Conservation (phyloP, 2,888 invertebrate genomes). For the Lymantria dispar region DNA sequence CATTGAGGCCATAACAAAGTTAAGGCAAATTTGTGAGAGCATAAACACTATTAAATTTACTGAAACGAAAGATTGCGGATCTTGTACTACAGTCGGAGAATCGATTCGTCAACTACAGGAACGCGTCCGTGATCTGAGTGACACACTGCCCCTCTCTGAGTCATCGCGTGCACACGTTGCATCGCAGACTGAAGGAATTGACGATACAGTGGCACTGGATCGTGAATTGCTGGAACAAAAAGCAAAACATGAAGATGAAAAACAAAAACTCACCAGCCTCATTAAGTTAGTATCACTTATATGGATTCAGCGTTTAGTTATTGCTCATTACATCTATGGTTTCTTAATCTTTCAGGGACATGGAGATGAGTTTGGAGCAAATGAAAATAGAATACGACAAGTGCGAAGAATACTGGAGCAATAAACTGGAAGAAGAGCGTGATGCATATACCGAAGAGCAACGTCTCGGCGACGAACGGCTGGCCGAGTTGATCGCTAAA, state of each 20-base stretch:
- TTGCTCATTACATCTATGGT: too few species aligned
- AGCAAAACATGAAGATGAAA: slow-evolving; percentile 48
- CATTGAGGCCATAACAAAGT: slow-evolving; percentile 25
- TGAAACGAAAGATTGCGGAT: slow-evolving; percentile 6
- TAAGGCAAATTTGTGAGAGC: slow-evolving; percentile 22
- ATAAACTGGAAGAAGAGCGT: slow-evolving; percentile 90
- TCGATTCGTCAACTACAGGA: slow-evolving; percentile 7
- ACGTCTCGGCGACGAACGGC: slow-evolving; percentile 88
- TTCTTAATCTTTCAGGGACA: slow-evolving; percentile 75
- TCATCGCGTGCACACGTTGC: slow-evolving; percentile 4
- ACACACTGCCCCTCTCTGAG: slow-evolving; percentile 3
- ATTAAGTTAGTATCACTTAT: slow-evolving; percentile 46
- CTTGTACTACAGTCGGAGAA: slow-evolving; percentile 10
- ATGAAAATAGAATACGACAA: slow-evolving; percentile 90
- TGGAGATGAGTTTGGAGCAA: slow-evolving; percentile 88
- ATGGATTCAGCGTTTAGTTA: too few species aligned
- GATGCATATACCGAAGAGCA: slow-evolving; percentile 89
- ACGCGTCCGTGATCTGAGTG: slow-evolving; percentile 23
- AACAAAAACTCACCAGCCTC: slow-evolving; percentile 47
- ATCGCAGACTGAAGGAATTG: slow-evolving; percentile 17
- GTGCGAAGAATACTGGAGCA: slow-evolving; percentile 94
- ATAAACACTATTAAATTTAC: slow-evolving; percentile 7
- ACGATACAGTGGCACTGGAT: slow-evolving; percentile 5
- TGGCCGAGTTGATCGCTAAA: slow-evolving; percentile 87
- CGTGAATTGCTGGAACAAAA: slow-evolving; percentile 7